Conservation (phyloP, 2,888 invertebrate genomes). For the Drosophila bunnanda region DNA sequence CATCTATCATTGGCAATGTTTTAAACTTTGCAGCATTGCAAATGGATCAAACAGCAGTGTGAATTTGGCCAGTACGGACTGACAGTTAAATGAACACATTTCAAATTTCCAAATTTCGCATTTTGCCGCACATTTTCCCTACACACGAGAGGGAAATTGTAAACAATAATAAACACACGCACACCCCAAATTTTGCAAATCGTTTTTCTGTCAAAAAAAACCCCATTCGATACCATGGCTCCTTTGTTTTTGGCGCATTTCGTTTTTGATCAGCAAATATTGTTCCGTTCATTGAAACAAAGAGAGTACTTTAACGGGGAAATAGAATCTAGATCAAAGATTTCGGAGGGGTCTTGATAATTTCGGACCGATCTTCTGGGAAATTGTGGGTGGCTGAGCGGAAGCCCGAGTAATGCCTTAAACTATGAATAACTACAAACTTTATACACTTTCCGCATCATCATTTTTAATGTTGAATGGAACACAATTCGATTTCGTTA, state of each 20-base stretch:
- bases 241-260: slow-evolving; percentile 7
- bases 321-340: slow-evolving; percentile 22
- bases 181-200: slow-evolving; percentile 6
- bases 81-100: slow-evolving; percentile 35
- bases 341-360: not conserved
- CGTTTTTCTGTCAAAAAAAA: slow-evolving; percentile 13
- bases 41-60: slow-evolving; percentile 27
- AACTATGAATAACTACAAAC: not conserved
- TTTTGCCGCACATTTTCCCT: slow-evolving; percentile 2
- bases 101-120: slow-evolving; percentile 24
- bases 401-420: not conserved
- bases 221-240: not conserved
- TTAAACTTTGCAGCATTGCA: slow-evolving; percentile 11
- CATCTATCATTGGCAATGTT: slow-evolving; percentile 22
- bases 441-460: not conserved
- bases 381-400: not conserved
- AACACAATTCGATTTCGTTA: not conserved
- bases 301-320: slow-evolving; percentile 13
- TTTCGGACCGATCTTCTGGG: not conserved
- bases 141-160: slow-evolving; percentile 13
- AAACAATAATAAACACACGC: slow-evolving; percentile 38
- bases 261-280: slow-evolving; percentile 42
- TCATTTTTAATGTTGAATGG: not conserved
- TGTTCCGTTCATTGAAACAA: slow-evolving; percentile 27
- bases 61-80: slow-evolving; percentile 10